Evolutionary conservation across 1,140 invertebrate species (phyloP), one percentile per base, ranked within the genome.

Genomic region (Lucilia cuprina): DNA sequence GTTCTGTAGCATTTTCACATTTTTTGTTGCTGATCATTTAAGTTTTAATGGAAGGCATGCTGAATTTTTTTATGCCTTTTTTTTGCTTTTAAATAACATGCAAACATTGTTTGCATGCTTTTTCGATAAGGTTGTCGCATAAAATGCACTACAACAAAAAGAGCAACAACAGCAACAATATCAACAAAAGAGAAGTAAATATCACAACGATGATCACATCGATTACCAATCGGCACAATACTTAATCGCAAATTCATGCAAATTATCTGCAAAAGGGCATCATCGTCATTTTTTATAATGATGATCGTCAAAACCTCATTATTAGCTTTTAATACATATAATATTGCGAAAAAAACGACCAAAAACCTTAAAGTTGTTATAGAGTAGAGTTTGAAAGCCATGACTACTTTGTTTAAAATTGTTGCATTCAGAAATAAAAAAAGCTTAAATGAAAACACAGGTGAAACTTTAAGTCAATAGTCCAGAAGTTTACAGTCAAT

Each of bases 221-320:
- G 77, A 80, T 80, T 49, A 21, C 77, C 77, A 80, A 47, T 49
- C 47, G 41, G 47, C 77, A 49, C 41, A 30, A 80, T 80, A 80
- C 41, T 80, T 80, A 80, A 80, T 80, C 77, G 77, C n/a, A 49
- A 50, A 80, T 80, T 80, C 77, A 80, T 80, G 77, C 41, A 80
- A 80, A 80, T 80, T 80, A 80, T 80, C 77, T 80, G 77, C 41
- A 80, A 80, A 80, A 80, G 77, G 77, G 77, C 77, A 80, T 80
- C 77, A 47, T 80, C 77, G 47, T 80, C 35, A 49, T 17, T 35
- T n/a, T 3, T 7, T 17, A 47, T 30, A 41, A 41, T 41, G 41
- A 41, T 41, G 41, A 41, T 41, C 41, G 41, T n/a, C 65, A 70
- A 10, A 21, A 70, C 19, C 14, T 60, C 55, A 60, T 60, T 60